Conservation (phyloP, 2,888 invertebrate genomes). For the Trachelus troglodyta region DNA sequence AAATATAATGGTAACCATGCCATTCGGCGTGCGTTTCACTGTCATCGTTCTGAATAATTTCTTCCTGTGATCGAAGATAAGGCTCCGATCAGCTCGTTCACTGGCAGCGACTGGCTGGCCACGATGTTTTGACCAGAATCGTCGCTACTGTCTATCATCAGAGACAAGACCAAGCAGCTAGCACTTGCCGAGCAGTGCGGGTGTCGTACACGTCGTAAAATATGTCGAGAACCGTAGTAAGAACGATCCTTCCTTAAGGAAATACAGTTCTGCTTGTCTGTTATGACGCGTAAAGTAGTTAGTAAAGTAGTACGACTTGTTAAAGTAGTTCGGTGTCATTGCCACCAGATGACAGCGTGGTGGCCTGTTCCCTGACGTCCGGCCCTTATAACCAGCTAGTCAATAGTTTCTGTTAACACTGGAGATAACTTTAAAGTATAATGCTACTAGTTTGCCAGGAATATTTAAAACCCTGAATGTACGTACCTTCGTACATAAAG, state of each 20-base stretch:
- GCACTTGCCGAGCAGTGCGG: not conserved
- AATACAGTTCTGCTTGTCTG: not conserved
- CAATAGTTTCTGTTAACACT: not conserved
- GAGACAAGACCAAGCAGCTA: not conserved
- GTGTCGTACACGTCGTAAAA: not conserved
- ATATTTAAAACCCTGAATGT: not conserved
- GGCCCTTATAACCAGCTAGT: not conserved
- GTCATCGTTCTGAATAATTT: constrained; percentile 48
- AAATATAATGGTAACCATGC: constrained; percentile 41
- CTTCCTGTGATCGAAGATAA: constrained; percentile 50
- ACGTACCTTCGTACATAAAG: not conserved
- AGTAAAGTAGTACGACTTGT: not conserved
- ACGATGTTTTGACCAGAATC: constrained; percentile 36
- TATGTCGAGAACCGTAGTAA: not conserved
- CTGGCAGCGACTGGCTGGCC: constrained; percentile 29
- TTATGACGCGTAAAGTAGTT: not conserved
- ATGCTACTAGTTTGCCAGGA: not conserved
- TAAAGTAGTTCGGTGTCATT: not conserved
- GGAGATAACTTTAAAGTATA: not conserved
- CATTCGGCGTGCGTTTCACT: constrained; percentile 40
- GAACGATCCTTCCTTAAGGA: not conserved
- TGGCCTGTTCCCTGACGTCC: not conserved
- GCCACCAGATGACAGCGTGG: not conserved
- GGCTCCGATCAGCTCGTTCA: constrained; percentile 38
- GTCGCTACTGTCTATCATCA: constrained; percentile 34